Percentiles rank a stretch among this genome's conserved stretches.
phyloP scores from a whole-genome alignment of 2,888 invertebrate genomes.

The Parnassius glacialis region DNA sequence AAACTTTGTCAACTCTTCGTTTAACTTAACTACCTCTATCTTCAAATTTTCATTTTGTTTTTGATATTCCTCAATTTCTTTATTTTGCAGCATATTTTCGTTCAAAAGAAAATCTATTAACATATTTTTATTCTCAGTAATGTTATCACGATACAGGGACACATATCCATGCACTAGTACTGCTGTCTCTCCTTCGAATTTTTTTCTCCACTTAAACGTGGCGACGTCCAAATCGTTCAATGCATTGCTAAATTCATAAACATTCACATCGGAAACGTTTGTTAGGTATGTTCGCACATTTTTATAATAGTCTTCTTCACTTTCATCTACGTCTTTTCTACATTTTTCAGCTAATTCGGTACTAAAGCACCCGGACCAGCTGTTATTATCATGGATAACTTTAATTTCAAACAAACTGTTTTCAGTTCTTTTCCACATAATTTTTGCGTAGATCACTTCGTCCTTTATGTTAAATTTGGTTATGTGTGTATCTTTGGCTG shows the following conservation, averaged over 20 bases:
- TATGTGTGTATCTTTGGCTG: conserved; percentile 30
- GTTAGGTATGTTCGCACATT: conserved; percentile 44
- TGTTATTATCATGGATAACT: conserved; percentile 45
- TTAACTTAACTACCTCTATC: conserved; percentile 45
- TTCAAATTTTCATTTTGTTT: conserved; percentile 27
- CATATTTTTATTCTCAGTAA: conserved; percentile 38
- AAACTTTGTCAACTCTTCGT: conserved; percentile 51
- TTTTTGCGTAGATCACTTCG: conserved; percentile 44
- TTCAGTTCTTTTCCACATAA: conserved; percentile 49
- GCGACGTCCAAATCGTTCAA: conserved; percentile 35
- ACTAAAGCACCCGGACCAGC: conserved; percentile 58
- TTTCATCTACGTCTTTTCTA: conserved; percentile 43
- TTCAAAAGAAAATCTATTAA: conserved; percentile 53
- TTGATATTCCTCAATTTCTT: conserved; percentile 31
- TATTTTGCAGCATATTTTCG: conserved; percentile 42
- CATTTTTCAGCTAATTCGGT: conserved; percentile 44
- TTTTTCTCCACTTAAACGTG: conserved; percentile 57
- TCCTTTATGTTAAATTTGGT: conserved; percentile 45
- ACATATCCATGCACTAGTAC: conserved; percentile 50
- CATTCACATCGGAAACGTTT: conserved; percentile 34
- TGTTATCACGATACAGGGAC: conserved; percentile 37
- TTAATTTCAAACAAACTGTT: conserved; percentile 52
- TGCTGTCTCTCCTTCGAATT: conserved; percentile 39
- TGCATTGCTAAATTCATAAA: conserved; percentile 38
- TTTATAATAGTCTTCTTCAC: conserved; percentile 43